These are phyloP conservation scores for Zaprionus lineosus DNA, from an alignment of 2,888 invertebrate species.

Conservation along the genomic window DNA sequence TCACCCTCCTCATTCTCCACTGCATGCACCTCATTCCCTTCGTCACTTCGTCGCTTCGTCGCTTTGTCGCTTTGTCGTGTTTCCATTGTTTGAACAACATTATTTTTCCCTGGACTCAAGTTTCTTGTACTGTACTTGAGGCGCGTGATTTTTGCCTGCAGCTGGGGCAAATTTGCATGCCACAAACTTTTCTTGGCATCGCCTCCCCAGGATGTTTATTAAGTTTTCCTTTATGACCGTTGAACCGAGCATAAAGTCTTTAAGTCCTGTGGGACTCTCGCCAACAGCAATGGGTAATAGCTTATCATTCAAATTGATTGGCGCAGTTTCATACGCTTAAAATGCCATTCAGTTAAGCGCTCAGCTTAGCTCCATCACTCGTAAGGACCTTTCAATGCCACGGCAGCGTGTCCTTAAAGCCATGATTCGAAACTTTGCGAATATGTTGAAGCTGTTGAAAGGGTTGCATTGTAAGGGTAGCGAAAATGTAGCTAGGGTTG, in stretches of 20 bases:
- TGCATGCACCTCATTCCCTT: background rate
- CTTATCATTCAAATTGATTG: conserved; percentile 24
- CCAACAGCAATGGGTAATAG: background rate
- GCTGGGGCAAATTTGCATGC: conserved; percentile 16
- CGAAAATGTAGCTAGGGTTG: conserved; percentile 26
- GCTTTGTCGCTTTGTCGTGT: conserved; percentile 25
- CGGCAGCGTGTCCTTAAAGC: conserved; percentile 17
- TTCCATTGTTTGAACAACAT: conserved; percentile 33
- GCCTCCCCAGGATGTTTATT: conserved; percentile 16
- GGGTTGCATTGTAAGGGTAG: conserved; percentile 30
- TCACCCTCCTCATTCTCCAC: background rate
- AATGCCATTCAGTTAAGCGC: conserved; percentile 40
- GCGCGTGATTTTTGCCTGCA: conserved; percentile 43
- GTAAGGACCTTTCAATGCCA: conserved; percentile 5
- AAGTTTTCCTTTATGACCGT: conserved; percentile 7
- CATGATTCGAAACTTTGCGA: conserved; percentile 8
- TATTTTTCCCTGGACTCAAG: conserved; percentile 18
- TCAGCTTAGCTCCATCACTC: conserved; percentile 18
- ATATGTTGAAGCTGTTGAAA: conserved; percentile 8
- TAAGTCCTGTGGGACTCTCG: background rate
- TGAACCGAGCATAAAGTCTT: conserved; percentile 10
- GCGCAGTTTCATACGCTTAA: conserved; percentile 23
- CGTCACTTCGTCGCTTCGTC: too few species aligned
- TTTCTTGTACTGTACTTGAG: conserved; percentile 7
- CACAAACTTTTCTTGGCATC: conserved; percentile 4